phyloP scores from a whole-genome alignment of 1,140 invertebrate genomes.

The Nymphalis io region DNA sequence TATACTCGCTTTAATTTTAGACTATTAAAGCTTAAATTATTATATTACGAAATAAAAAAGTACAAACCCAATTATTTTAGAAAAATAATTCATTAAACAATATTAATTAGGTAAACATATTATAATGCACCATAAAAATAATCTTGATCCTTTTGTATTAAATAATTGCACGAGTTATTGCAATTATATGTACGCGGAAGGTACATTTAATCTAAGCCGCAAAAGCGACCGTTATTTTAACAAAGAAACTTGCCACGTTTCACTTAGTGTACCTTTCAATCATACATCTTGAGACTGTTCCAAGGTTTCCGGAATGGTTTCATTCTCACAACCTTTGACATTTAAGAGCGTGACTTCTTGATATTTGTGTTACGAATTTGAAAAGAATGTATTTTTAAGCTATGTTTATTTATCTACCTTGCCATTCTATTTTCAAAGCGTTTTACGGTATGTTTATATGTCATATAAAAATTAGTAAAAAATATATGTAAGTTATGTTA shows the following conservation, averaged over 20 bases:
- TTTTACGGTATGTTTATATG: too few species aligned
- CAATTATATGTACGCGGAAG: neutral
- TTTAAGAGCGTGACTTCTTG: constrained; percentile 15
- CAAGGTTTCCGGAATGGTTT: constrained; percentile 24
- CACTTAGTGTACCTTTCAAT: constrained; percentile 18
- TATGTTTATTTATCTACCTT: neutral
- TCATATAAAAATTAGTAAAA: too few species aligned
- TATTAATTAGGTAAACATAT: too few species aligned
- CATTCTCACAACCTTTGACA: constrained; percentile 16
- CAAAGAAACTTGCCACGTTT: constrained; percentile 22
- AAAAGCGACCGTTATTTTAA: constrained; percentile 13
- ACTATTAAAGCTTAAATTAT: too few species aligned
- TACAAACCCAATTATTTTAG: too few species aligned
- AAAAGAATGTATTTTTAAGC: neutral
- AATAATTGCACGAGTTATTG: neutral
- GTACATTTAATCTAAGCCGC: neutral
- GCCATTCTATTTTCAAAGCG: too few species aligned
- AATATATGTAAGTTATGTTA: too few species aligned
- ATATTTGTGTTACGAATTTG: neutral
- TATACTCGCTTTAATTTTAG: too few species aligned
- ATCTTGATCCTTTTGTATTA: neutral
- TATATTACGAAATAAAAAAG: too few species aligned
- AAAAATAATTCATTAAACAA: too few species aligned
- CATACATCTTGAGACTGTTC: constrained; percentile 19
- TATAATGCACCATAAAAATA: too few species aligned